Percentiles rank a stretch among this genome's conserved stretches.
These are phyloP conservation scores for Dendrolimus pini DNA, from an alignment of 2,888 invertebrate species.

Conservation along the genomic window DNA sequence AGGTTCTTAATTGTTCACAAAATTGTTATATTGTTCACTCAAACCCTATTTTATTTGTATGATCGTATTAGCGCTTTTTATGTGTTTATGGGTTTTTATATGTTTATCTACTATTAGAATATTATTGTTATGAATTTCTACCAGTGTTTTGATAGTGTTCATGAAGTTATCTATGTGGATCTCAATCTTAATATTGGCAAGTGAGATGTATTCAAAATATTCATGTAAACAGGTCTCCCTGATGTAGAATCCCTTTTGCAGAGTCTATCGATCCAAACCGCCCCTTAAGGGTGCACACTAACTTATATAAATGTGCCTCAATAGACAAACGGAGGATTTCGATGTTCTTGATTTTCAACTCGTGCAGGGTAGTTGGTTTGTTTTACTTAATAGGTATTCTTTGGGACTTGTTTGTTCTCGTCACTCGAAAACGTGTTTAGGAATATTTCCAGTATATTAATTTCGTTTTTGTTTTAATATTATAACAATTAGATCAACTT, in stretches of 20 bases:
- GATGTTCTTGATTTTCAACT: not conserved
- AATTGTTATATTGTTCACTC: too few relatives aligned
- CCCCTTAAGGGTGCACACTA: constrained; percentile 6
- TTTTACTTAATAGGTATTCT: not conserved
- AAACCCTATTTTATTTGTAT: too few relatives aligned
- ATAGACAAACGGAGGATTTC: not conserved
- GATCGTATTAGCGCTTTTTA: too few relatives aligned
- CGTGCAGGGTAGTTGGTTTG: not conserved
- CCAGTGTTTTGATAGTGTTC: too few relatives aligned
- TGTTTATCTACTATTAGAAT: too few relatives aligned
- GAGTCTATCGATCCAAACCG: constrained; percentile 5
- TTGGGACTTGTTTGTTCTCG: not conserved
- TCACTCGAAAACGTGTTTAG: not conserved
- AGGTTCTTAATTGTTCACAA: too few relatives aligned
- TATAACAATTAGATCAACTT: too few relatives aligned
- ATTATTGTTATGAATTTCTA: too few relatives aligned
- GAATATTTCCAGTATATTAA: not conserved
- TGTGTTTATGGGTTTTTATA: too few relatives aligned
- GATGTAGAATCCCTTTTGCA: not conserved
- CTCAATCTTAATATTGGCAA: too few relatives aligned
- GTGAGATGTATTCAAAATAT: too few relatives aligned
- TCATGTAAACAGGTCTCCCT: not conserved
- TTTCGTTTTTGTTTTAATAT: not conserved
- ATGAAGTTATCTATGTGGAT: too few relatives aligned
- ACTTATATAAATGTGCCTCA: constrained; percentile 7